Evolutionary conservation across 2,113 vertebrate species (phyloP).

Genomic region (Corynorhinus townsendii): DNA sequence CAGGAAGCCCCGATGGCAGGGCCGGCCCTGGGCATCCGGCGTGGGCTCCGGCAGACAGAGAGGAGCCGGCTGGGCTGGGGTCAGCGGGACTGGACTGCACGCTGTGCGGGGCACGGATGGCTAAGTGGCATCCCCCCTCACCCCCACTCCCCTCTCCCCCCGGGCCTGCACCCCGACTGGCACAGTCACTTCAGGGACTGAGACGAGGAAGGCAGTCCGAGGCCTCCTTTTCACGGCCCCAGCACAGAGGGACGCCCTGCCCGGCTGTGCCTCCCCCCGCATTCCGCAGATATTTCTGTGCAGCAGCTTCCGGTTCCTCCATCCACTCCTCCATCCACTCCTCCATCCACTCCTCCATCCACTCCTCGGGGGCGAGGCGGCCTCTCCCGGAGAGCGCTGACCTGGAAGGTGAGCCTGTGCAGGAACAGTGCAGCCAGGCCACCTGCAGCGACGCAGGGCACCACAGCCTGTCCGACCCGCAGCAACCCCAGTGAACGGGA

Average conservation of each 20-base stretch:
- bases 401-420: neutral
- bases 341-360: no score
- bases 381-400: neutral
- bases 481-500: neutral
- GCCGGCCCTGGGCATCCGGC: no score
- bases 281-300: neutral
- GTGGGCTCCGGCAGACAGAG: fast-evolving
- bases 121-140: neutral
- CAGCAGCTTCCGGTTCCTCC: neutral
- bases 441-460: fast-evolving
- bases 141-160: neutral
- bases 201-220: neutral
- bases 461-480: neutral
- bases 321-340: neutral
- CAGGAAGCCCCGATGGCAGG: neutral
- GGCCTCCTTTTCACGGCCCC: fast-evolving
- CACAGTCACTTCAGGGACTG: neutral
- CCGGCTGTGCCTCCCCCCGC: neutral
- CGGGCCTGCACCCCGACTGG: neutral
- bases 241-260: neutral
- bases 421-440: no score
- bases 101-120: neutral
- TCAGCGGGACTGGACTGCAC: fast-evolving
- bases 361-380: neutral
- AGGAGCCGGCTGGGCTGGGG: neutral